Evolutionary conservation across 2,797 vertebrate genomes (phyloP), one percentile per base, ranked within the genome.

Genomic region (Brotula barbata): DNA sequence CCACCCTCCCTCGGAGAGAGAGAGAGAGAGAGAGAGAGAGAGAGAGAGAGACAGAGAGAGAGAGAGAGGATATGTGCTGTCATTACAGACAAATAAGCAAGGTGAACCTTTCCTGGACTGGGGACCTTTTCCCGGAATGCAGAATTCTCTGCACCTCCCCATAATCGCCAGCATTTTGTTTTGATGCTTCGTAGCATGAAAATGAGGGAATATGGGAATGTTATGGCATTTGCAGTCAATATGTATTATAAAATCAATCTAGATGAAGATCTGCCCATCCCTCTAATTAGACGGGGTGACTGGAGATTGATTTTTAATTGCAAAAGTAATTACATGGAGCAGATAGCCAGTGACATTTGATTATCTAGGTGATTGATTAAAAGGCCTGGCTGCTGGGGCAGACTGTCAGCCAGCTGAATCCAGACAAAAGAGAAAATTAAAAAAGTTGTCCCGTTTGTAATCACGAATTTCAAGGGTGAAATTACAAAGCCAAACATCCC

Each of bases 361-460:
- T 98, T 98, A 98, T 98, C 95, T 96, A 94, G 93, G 95, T 98
- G 97, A 99, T 98, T 98, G 96, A 99, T 99, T 99, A 99, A 99
- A 98, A 96, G 96, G 94, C 94, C 94, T 89, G 92, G 94, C 93
- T 94, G 93, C 88, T 87, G 78, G 90, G 94, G 93, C 93, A 95
- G 94, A 96, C 93, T 95, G 94, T 96, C 95, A 95, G 94, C 92
- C 89, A 83, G 92, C 91, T 89, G 94, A 94, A 94, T 94, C 92
- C 92, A 96, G 94, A 99, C 96, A 98, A 98, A 96, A 95, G 95
- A 94, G 93, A 94, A 96, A 95, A 96, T 97, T 95, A 95, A 97
- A 96, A 97, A 96, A 97, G 94, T 97, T 97, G 95, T 98, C 94
- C 93, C 93, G 94, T 95, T 97, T 95, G 95, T 96, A 97, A 98